Evolutionary conservation across 2,888 invertebrate species (phyloP).

Genomic region (Aethes cnicana): DNA sequence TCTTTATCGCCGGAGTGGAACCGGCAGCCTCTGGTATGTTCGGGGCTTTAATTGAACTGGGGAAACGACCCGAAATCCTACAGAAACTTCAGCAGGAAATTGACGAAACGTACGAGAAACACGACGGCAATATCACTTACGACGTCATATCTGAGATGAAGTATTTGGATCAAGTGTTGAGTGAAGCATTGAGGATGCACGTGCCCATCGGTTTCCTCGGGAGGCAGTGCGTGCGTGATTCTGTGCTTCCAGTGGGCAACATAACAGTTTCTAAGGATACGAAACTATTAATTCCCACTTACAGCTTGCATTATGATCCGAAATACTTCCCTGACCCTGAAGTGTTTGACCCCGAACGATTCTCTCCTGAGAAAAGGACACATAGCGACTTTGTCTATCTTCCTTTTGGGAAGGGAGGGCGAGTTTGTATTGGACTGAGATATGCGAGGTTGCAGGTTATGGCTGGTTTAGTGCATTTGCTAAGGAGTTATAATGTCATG

Average conservation of each 20-base stretch:
- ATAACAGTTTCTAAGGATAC: conserved; percentile 55
- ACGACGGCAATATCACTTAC: conserved; percentile 46
- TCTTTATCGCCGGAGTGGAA: conserved; percentile 65
- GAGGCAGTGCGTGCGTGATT: conserved; percentile 48
- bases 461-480: conserved; percentile 25
- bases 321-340: conserved; percentile 67
- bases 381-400: conserved; percentile 51
- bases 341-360: conserved; percentile 66
- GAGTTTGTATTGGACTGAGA: conserved; percentile 66
- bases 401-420: conserved; percentile 71
- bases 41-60: conserved; percentile 53
- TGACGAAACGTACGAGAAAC: conserved; percentile 44
- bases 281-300: conserved; percentile 52
- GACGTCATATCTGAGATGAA: conserved; percentile 50
- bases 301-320: conserved; percentile 63
- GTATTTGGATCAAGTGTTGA: conserved; percentile 54
- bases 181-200: conserved; percentile 52
- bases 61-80: conserved; percentile 53
- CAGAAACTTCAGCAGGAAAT: conserved; percentile 58
- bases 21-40: conserved; percentile 58
- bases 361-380: conserved; percentile 42
- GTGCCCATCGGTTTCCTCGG: conserved; percentile 55
- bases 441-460: conserved; percentile 52
- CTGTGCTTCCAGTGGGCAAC: conserved; percentile 57
- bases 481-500: conserved; percentile 14